A percentile compares a stretch with the other conserved stretches of the same genome.
Evolutionary conservation across 2,113 vertebrate genomes (phyloP).

Genomic region (Arenaria interpres): DNA sequence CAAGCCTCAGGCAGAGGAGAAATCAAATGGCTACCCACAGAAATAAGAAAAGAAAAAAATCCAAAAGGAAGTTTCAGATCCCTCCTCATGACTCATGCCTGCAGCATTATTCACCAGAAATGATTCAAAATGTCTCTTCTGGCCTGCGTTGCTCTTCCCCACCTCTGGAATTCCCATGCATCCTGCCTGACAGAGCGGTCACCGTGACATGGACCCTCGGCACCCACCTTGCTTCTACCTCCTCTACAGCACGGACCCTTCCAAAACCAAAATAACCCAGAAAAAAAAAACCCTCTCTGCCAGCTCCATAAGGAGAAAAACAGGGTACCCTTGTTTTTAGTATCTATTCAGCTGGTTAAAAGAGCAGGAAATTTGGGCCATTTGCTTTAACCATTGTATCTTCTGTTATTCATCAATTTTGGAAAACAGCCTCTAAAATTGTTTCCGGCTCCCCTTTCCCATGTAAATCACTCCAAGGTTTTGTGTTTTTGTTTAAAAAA

Average conservation of each 20-base stretch:
- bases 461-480: conserved; percentile 65
- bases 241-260: not conserved
- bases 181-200: not conserved
- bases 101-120: not conserved
- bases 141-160: not conserved
- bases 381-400: conserved; percentile 62
- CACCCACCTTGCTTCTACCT: not conserved
- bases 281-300: not conserved
- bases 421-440: conserved; percentile 65
- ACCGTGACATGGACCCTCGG: fast-evolving
- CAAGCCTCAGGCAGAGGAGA: not conserved
- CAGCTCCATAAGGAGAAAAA: conserved; percentile 26
- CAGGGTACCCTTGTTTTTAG: conserved; percentile 42
- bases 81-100: not conserved
- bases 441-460: conserved; percentile 73
- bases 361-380: conserved; percentile 70
- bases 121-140: not conserved
- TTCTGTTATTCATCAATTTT: conserved; percentile 70
- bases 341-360: conserved; percentile 37
- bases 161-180: not conserved
- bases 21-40: not conserved
- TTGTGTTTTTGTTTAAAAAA: not conserved
- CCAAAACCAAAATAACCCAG: not conserved
- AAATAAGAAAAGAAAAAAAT: not conserved
- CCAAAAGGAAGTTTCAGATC: not conserved